Evolutionary conservation across 2,797 vertebrate species (phyloP), one percentile per base, ranked within the genome.

Genomic region (Leptoclinus maculatus): DNA sequence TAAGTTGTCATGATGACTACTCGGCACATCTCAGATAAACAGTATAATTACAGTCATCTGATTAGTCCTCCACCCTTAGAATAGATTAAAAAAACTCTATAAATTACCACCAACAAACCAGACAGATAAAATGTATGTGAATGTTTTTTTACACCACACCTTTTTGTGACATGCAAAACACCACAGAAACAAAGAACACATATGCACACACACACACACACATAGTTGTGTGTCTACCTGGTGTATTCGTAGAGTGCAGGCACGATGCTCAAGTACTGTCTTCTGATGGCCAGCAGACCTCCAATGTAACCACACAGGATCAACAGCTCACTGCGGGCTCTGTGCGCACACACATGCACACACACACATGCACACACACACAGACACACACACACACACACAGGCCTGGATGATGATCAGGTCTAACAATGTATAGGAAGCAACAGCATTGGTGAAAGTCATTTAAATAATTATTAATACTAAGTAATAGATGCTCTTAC

Each of bases 201-300:
- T 29, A 41, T 21, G n/a, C 65, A 71, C 21, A 71, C n/a, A 53
- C 65, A 71, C 21, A 71, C n/a, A 53, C 23, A 57, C 25, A 66
- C 56, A 59, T 3, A 62, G 21, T 9, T 13, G 19, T 71, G 29
- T 38, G 7, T 6, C 2, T 95, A 99, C 98, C 97, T 98, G 66
- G 98, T 99, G 66, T 98, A 99, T 74, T 99, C 98, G 43, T 98
- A 99, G 72, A 99, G 96, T 34, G 97, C 97, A 53, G 98, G 97
- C 19, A 99, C 96, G 27, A 99, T 96, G 90, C 96, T 97, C 78
- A 80, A 92, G 89, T 99, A 99, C 17, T 96, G 94, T 87, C 97
- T 96, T 82, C 95, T 94, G 73, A 99, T 96, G 80, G 98, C 97
- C 77, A 97, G 91, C 59, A 99, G 91, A 19, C 95, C 97, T 68